Evolutionary conservation across 2,797 vertebrate genomes (phyloP).

Genomic region (Gallinago solitaria): DNA sequence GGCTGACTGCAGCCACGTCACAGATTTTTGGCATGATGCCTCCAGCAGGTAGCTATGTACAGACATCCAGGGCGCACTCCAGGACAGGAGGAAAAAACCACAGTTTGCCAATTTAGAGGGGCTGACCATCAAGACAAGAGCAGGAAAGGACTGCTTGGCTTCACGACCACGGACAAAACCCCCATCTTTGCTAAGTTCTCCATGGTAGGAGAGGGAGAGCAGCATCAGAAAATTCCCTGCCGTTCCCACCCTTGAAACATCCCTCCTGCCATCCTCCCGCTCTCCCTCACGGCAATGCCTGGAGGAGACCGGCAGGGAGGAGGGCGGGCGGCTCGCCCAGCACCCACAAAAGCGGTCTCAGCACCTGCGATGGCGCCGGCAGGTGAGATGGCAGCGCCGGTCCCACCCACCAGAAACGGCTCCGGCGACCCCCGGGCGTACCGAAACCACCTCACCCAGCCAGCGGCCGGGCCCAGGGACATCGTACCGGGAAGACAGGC

Average conservation of each 20-base stretch:
- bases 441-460: background rate
- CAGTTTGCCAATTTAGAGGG: background rate
- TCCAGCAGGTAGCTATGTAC: background rate
- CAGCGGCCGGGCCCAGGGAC: background rate
- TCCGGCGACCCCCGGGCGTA: background rate
- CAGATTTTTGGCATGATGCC: background rate
- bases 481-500: background rate
- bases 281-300: background rate
- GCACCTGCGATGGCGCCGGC: background rate
- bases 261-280: background rate
- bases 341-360: background rate
- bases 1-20: background rate
- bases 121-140: background rate
- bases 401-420: background rate
- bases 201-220: background rate
- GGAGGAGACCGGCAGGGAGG: background rate
- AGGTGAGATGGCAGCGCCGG: background rate
- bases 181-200: background rate
- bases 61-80: background rate
- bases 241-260: background rate
- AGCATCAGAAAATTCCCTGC: background rate
- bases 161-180: fast-evolving
- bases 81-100: background rate
- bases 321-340: background rate
- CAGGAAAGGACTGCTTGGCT: background rate